Conservation (phyloP, 2,888 invertebrate species). For the Fragum whitleyi region DNA sequence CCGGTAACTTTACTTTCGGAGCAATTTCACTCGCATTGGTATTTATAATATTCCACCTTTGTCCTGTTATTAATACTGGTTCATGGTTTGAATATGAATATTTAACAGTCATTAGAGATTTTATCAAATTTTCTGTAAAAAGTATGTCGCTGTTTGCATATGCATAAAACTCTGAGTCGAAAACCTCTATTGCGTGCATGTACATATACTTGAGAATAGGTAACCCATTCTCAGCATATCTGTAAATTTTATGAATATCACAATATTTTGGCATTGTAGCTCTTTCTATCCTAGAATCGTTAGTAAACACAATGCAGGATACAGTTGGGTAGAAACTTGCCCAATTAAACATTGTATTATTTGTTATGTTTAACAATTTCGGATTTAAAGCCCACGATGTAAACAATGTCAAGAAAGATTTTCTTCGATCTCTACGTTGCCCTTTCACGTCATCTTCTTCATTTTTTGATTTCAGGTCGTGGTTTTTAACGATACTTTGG, state of each 20-base stretch:
- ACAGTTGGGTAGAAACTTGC: slow-evolving; percentile 68
- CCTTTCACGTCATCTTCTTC: too few relatives aligned
- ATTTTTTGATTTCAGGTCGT: too few relatives aligned
- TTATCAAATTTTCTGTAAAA: slow-evolving; percentile 69
- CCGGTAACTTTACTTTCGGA: slow-evolving; percentile 55
- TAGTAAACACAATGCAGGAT: slow-evolving; percentile 71
- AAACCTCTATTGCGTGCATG: slow-evolving; percentile 66
- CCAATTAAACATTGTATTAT: slow-evolving; percentile 74
- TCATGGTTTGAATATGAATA: slow-evolving; percentile 62
- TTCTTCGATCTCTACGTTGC: too few relatives aligned
- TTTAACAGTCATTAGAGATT: slow-evolving; percentile 60
- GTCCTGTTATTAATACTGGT: slow-evolving; percentile 67
- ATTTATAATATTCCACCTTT: slow-evolving; percentile 71
- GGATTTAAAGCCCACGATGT: slow-evolving; percentile 71
- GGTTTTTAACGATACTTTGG: too few relatives aligned
- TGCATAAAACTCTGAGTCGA: slow-evolving; percentile 74
- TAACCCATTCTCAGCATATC: slow-evolving; percentile 63
- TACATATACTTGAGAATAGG: slow-evolving; percentile 80
- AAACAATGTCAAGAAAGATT: slow-evolving; percentile 72
- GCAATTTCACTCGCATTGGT: slow-evolving; percentile 65
- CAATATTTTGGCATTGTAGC: slow-evolving; percentile 59
- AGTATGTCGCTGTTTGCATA: slow-evolving; percentile 79
- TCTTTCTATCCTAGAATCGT: slow-evolving; percentile 58
- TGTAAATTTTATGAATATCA: slow-evolving; percentile 62
- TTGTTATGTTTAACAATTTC: slow-evolving; percentile 68